Conservation (phyloP, 2,797 vertebrate species). For the Pipistrellus pipistrellus region DNA sequence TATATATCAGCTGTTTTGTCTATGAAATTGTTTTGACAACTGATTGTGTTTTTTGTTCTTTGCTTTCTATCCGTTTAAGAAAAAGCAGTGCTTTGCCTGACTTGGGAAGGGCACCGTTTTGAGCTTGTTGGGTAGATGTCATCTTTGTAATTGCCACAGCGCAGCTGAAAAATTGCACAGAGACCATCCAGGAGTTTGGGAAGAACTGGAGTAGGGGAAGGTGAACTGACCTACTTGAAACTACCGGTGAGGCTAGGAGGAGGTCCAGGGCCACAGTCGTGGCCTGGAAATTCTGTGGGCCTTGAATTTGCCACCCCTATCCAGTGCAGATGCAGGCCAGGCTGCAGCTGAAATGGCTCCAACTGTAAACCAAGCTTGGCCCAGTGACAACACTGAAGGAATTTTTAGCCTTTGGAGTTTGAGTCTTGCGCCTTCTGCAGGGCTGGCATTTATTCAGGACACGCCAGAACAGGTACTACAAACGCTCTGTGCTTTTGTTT, state of each 20-base stretch:
- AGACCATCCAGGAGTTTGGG: not conserved
- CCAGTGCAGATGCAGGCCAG: not conserved
- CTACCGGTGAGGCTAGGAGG: not conserved
- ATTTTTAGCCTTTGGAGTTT: not conserved
- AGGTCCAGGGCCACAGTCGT: fast-evolving
- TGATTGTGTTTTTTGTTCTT: not conserved
- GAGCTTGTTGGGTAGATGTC: not conserved
- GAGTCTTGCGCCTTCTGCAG: not conserved
- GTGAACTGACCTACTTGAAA: not conserved
- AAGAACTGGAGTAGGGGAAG: not conserved
- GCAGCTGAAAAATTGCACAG: not conserved
- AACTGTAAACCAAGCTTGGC: not conserved
- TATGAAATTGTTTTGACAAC: constrained; percentile 44
- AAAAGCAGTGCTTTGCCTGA: not conserved
- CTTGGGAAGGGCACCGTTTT: not conserved
- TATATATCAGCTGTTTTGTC: constrained; percentile 18
- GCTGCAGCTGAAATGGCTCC: not conserved
- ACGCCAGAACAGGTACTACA: fast-evolving
- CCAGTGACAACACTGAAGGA: fast-evolving
- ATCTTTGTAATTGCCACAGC: not conserved
- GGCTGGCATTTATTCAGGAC: fast-evolving
- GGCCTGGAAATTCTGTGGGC: not conserved
- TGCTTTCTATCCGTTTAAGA: not conserved
- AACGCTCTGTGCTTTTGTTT: not conserved
- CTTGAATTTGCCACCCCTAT: fast-evolving